Base-by-base conservation (phyloP, 1,140 invertebrate species). In the Conus ventricosus region DNA sequence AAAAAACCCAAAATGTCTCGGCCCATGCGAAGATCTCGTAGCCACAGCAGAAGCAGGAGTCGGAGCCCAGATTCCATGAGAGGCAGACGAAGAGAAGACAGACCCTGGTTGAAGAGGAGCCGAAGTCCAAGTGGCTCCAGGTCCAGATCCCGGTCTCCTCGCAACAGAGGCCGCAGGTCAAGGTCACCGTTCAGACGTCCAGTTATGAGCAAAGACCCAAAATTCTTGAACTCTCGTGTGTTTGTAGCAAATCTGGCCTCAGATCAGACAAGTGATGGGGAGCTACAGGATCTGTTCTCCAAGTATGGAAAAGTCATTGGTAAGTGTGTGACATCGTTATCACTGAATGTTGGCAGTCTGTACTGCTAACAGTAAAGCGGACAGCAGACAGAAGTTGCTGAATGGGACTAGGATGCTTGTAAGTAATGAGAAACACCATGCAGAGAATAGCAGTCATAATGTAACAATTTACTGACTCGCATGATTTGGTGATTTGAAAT, bases 181-280 rank as follows among this genome's bases (percentile, higher is more conserved):
- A 87, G 85, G 53, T 87, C 85, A 13, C 85, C 85, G 11, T 39
- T 60, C n/a, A 53, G 67, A 84, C 80, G 75, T 89, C 91, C 83
- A 91, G 92, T 88, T 87, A 90, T 78, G 67, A 93, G 91, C 90
- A 90, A 93, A 80, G 96, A 98, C 95, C 96, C 97, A 23, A 95
- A 96, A 25, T 96, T 97, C 6, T 96, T 96, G 6, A 96, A 96
- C 90, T 96, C 96, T 91, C 95, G 97, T 81, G 97, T 98, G 91
- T 98, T 97, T 93, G 96, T 98, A 55, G 97, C 97, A 17, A 97
- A 97, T 91, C 92, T 98, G 60, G 96, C 96, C 88, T 96, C 96
- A 0, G 96, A 97, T 89, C 95, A 96, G 11, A 96, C 96, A 55
- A 96, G 96, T 11, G 96, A 96, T 25, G 96, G 96, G 23, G 97